phyloP scores from a whole-genome alignment of 2,797 vertebrate species.

The Tragopan temminckii region DNA sequence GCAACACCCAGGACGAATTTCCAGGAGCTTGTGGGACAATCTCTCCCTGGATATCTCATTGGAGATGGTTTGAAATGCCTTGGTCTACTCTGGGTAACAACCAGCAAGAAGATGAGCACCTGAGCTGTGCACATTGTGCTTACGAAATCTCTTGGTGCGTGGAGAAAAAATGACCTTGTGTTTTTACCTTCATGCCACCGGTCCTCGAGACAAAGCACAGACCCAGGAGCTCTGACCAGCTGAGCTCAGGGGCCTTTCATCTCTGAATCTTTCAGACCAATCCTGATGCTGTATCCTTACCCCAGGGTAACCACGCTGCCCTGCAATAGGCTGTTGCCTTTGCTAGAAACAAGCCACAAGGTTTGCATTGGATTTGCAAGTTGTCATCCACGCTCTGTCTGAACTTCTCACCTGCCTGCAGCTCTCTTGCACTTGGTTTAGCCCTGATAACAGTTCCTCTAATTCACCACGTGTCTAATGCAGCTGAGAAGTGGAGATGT shows the following conservation, averaged over 20 bases:
- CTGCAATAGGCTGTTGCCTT: neutral
- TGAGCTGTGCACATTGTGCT: neutral
- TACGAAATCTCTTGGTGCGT: neutral
- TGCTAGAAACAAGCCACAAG: neutral
- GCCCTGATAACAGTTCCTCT: neutral
- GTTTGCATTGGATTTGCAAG: neutral
- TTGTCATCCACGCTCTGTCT: neutral
- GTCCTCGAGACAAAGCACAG: neutral
- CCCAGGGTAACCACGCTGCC: neutral
- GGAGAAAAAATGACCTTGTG: neutral
- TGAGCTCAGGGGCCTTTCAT: neutral
- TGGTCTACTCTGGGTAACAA: neutral
- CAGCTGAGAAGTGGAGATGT: neutral
- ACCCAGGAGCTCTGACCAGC: neutral
- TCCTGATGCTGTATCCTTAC: neutral
- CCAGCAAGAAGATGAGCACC: neutral
- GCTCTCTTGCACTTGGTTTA: neutral
- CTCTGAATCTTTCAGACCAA: neutral
- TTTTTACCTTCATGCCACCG: neutral
- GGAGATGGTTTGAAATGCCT: neutral
- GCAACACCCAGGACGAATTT: neutral
- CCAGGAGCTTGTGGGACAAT: neutral
- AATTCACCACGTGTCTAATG: neutral
- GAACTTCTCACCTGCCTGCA: neutral
- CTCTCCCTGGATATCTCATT: rapidly evolving